Evolutionary conservation across 2,888 invertebrate species (phyloP), one percentile per base, ranked within the genome.

Genomic region (Phengaris arion): DNA sequence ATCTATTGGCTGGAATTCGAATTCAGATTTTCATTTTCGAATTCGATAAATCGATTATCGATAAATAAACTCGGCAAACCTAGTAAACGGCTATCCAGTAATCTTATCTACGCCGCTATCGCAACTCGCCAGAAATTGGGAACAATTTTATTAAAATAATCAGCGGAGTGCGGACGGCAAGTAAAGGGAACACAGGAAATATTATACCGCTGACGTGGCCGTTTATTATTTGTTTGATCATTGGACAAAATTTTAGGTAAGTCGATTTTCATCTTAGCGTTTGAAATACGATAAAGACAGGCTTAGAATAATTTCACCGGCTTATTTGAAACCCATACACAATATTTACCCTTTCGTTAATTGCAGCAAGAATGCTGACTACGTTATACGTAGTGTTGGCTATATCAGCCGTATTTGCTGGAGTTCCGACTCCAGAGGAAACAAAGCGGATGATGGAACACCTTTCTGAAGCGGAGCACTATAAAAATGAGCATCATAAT

Each of bases 391-490:
- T 92, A 76, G 88, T 87, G 57, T 78, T 93, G 81, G 87, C 89
- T 68, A 85, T 91, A 76, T 87, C 92, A 77, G 87, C 91, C 54
- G 92, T 87, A 51, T 89, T 92, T 76, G 91, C 89, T 70, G 92
- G 93, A 12, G 96, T 97, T 73, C 97, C 97, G 1, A 97, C 96
- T 85, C 95, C 95, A 13, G 96, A 96, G 72, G 96, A 96, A 77
- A 94, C 95, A 13, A 95, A 95, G 78, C 91, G 96, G 77, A 90
- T 96, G 22, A 89, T 95, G 82, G 95, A 96, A 79, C 94, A 96
- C 85, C 93, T 98, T 6, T 96, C 96, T 79, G 96, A 97, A 79
- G 94, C 96, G 75, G 96, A 97, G 79, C 98, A 99, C 85, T 98
- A 95, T 82, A 94, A 95, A 79, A 95, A 96, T 80, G 96, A 96